Conservation (phyloP, 2,113 vertebrate species). For the Thomomys bottae region DNA sequence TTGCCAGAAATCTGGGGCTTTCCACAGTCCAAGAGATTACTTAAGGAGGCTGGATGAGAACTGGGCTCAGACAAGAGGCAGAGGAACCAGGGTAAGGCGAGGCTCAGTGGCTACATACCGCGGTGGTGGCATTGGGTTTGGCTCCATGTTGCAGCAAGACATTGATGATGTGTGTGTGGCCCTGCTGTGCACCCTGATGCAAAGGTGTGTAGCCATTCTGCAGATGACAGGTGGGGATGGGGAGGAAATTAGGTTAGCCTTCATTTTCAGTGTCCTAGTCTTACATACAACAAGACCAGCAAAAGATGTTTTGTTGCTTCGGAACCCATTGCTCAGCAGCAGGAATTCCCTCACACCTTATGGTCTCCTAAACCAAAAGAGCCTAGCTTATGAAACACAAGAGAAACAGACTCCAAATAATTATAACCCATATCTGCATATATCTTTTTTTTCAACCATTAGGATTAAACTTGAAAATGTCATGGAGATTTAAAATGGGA, state of each 20-base stretch:
- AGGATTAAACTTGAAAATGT: background rate
- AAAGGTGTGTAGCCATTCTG: slow-evolving; percentile 98
- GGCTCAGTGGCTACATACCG: slow-evolving; percentile 84
- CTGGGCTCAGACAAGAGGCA: background rate
- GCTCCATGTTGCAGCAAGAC: slow-evolving; percentile 95
- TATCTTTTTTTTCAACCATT: background rate
- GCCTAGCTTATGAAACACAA: background rate
- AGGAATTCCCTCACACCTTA: slow-evolving; percentile 64
- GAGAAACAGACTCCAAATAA: background rate
- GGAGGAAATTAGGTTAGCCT: slow-evolving; percentile 63
- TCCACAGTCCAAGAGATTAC: background rate
- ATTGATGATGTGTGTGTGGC: slow-evolving; percentile 98
- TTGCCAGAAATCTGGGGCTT: slow-evolving; percentile 31
- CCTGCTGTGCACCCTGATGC: slow-evolving; percentile 98
- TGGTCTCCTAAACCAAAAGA: slow-evolving; percentile 9
- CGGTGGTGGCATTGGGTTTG: slow-evolving; percentile 93
- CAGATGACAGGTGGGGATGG: background rate
- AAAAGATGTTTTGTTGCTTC: background rate
- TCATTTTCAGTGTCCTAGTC: background rate
- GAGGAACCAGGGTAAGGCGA: background rate
- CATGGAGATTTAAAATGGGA: background rate
- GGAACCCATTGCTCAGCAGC: slow-evolving; percentile 38
- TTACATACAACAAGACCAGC: background rate
- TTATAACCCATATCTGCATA: background rate
- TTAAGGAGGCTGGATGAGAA: background rate